Evolutionary conservation across 2,888 invertebrate species (phyloP), one percentile per base, ranked within the genome.

Genomic region (Ferrisia virgata): DNA sequence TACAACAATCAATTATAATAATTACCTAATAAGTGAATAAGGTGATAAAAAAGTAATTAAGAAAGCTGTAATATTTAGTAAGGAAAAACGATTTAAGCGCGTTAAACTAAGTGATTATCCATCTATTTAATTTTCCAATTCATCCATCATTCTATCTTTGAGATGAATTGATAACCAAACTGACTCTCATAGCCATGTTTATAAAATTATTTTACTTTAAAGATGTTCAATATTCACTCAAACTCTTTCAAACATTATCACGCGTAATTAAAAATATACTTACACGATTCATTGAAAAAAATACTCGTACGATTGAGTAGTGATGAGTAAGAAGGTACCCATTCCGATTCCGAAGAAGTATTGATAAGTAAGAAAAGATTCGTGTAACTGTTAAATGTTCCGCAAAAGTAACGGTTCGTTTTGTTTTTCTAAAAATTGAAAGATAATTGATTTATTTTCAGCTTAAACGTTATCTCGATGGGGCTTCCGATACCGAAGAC

Each of bases 41-140:
- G 72, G 72, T 36, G 72, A 76, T 76, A 76, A 76, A 18, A 76
- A 76, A 36, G 72, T 36, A 76, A 76, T 76, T 76, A 76, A 36
- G 36, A 18, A 36, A 33, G 72, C 72, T 76, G 72, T 76, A 76
- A 36, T 36, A 36, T 36, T 69, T 36, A 36, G n/a, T 36, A 6
- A n/a, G n/a, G n/a, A n/a, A 15, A 69, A 69, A 18, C 69, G 69
- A 69, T 69, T 69, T 18, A 36, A 76, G 18, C 18, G n/a, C n/a
- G n/a, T n/a, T n/a, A n/a, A n/a, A 36, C 25, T 8, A 76, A 76
- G 15, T 15, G 72, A 76, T 76, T 76, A 76, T 25, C 15, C 36
- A 25, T 3, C n/a, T n/a, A n/a, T 76, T 31, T 36, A 76, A 33
- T 76, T 28, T 36, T 36, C 0, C 8, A 64, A 28, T 31, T 31